Conservation (phyloP, 2,113 vertebrate genomes). For the Nothocercus nigrocapillus region DNA sequence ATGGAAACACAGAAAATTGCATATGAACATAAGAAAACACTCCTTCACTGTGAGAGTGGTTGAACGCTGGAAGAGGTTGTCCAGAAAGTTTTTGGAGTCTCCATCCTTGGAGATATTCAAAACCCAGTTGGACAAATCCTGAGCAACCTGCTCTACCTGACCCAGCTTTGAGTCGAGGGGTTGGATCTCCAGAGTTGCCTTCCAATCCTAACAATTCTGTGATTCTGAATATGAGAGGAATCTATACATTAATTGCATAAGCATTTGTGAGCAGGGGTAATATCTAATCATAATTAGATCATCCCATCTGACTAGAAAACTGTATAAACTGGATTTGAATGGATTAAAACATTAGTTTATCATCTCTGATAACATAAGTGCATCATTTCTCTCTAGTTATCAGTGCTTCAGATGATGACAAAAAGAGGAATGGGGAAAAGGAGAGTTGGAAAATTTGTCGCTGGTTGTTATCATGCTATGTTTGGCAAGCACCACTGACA, state of each 20-base stretch:
- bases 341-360: not conserved
- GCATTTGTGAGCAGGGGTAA: not conserved
- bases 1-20: not conserved
- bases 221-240: not conserved
- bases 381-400: not conserved
- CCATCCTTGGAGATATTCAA: not conserved
- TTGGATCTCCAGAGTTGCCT: not conserved
- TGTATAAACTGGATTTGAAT: not conserved
- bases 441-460: not conserved
- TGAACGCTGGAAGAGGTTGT: not conserved
- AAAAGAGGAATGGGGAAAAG: not conserved
- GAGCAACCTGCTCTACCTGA: not conserved
- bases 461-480: not conserved
- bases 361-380: fast-evolving
- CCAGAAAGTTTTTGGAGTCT: not conserved
- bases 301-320: not conserved
- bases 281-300: not conserved
- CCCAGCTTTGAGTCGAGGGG: not conserved
- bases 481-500: not conserved
- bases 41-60: not conserved
- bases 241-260: not conserved
- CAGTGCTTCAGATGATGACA: not conserved
- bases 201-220: not conserved
- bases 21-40: not conserved
- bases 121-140: not conserved